phyloP scores from a whole-genome alignment of 2,888 invertebrate genomes.

The Listrodromus nycthemerus region DNA sequence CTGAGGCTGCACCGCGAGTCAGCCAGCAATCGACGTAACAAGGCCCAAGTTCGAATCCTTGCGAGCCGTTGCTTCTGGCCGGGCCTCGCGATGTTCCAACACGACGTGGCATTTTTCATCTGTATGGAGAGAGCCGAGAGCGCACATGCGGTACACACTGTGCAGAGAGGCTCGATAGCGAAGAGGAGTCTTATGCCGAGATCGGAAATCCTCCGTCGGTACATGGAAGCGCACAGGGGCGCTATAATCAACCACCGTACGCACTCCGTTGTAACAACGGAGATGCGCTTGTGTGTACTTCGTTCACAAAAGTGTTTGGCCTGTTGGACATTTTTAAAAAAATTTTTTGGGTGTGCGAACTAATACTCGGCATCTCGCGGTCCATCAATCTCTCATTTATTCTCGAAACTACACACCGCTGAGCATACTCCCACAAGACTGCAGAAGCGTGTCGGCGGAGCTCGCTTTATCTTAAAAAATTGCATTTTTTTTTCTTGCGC shows the following conservation, averaged over 20 bases:
- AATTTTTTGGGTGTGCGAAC: slow-evolving; percentile 64
- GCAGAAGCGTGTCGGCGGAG: background rate
- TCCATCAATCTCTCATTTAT: slow-evolving; percentile 62
- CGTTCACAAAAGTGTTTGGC: background rate
- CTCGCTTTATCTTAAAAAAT: background rate
- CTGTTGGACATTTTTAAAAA: slow-evolving; percentile 17
- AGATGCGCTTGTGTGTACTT: background rate
- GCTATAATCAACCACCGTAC: slow-evolving; percentile 50
- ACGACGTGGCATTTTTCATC: slow-evolving; percentile 57
- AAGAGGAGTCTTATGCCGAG: slow-evolving; percentile 20
- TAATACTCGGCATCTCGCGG: slow-evolving; percentile 21
- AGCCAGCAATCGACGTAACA: slow-evolving; percentile 64
- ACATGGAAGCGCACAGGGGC: slow-evolving; percentile 38
- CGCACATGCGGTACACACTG: background rate
- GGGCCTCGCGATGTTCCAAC: slow-evolving; percentile 57
- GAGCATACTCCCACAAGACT: slow-evolving; percentile 26
- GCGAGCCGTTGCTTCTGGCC: slow-evolving; percentile 17
- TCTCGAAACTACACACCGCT: slow-evolving; percentile 34
- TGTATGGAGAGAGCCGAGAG: background rate
- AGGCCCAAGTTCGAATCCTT: slow-evolving; percentile 56
- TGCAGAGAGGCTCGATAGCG: background rate
- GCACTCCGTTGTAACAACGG: background rate
- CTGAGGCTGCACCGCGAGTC: slow-evolving; percentile 40
- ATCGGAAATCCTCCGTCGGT: slow-evolving; percentile 58
- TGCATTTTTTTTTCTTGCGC: background rate